phyloP scores from a whole-genome alignment of 2,797 vertebrate species.

The Anolis apletophallus region DNA sequence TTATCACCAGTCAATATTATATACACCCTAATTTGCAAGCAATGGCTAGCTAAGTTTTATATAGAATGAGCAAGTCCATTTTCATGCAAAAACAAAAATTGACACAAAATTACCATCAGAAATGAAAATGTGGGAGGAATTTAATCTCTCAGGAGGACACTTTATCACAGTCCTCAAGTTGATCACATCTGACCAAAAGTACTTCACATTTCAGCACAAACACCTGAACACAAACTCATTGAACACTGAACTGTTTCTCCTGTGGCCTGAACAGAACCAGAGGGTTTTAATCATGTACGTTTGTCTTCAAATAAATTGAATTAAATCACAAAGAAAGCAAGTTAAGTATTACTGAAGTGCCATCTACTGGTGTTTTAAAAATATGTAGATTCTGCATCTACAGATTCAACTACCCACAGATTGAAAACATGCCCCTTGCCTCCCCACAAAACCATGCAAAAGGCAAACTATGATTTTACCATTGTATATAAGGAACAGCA shows the following conservation, averaged over 20 bases:
- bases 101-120: background rate
- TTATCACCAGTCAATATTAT: background rate
- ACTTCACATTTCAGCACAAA: background rate
- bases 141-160: background rate
- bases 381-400: background rate
- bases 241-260: background rate
- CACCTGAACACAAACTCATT: background rate
- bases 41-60: background rate
- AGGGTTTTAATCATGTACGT: background rate
- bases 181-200: background rate
- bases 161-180: background rate
- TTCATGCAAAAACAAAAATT: background rate
- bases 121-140: background rate
- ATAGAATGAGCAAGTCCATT: background rate
- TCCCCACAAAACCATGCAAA: too few relatives aligned
- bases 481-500: too few relatives aligned
- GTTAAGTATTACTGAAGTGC: constrained; percentile 38
- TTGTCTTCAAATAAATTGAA: background rate
- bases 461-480: too few relatives aligned
- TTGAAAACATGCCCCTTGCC: too few relatives aligned
- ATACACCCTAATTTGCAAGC: background rate
- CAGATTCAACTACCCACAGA: too few relatives aligned
- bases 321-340: background rate
- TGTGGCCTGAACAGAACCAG: background rate
- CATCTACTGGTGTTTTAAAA: constrained; percentile 59